A percentile compares a stretch with the other conserved stretches of the same genome.
Evolutionary conservation across 1,140 invertebrate species (phyloP).

Genomic region (Bradynema listronoti): DNA sequence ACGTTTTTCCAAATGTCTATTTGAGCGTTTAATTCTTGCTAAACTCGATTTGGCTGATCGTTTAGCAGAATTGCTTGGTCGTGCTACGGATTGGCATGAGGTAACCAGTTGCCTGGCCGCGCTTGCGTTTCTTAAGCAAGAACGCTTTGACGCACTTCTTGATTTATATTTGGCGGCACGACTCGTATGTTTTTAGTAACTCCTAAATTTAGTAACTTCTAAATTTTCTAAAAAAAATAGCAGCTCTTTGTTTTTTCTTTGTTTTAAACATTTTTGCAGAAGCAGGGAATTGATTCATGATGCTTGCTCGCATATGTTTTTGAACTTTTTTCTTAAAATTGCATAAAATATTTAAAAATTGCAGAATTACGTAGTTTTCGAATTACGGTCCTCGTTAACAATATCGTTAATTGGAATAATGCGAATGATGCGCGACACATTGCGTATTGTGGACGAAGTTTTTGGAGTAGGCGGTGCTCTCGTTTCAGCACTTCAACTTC

Average conservation of each 20-base stretch:
- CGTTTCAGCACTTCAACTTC: constrained; percentile 24
- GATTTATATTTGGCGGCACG: constrained; percentile 31
- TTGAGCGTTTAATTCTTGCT: constrained; percentile 7
- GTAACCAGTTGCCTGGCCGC: constrained; percentile 23
- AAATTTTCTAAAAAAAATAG: constrained; percentile 1
- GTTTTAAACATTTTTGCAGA: background rate
- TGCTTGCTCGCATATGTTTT: background rate
- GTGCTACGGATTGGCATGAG: constrained; percentile 27
- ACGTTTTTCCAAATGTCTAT: background rate
- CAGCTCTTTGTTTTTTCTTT: background rate
- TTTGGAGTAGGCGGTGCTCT: constrained; percentile 31
- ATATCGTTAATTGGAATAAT: constrained; percentile 42
- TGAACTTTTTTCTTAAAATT: background rate
- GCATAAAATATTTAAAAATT: background rate
- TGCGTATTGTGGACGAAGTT: constrained; percentile 32
- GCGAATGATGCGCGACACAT: constrained; percentile 29
- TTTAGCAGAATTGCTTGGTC: constrained; percentile 20
- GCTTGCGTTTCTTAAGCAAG: constrained; percentile 31
- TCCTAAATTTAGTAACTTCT: constrained; percentile 1
- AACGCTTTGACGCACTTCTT: constrained; percentile 25
- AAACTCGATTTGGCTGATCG: constrained; percentile 19
- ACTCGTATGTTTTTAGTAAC: constrained; percentile 28
- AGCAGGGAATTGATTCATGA: background rate
- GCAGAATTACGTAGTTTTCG: constrained; percentile 20
- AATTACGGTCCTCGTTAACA: constrained; percentile 19